Evolutionary conservation across 2,113 vertebrate genomes (phyloP), one percentile per base, ranked within the genome.

Genomic region (Casuarius casuarius): DNA sequence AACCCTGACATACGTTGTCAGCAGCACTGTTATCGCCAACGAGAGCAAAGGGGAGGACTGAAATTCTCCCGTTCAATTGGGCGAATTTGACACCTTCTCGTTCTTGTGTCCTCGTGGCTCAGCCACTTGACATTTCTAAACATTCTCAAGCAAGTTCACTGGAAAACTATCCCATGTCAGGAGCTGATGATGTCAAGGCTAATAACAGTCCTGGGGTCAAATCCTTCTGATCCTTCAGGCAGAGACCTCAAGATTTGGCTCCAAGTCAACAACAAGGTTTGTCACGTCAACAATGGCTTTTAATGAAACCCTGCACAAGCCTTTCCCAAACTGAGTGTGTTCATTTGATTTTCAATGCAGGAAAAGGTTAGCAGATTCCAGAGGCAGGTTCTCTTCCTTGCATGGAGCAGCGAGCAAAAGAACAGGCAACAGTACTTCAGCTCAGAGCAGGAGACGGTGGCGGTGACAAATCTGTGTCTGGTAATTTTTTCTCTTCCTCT

Each of bases 71-170:
- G 4, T 95, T 89, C 93, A 95, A 96, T 97, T 97, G 97, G 96
- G 84, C 75, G 96, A 97, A 97, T 90, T 20, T 83, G 95, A 97
- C 91, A 96, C 96, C 95, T 95, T 94, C 93, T 88, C 94, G 81
- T 95, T 92, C 94, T 96, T 63, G 84, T 70, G 92, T 85, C 94
- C 96, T 96, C 84, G 22, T 94, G 94, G 94, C 96, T 94, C 82
- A 1, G 87, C 95, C 95, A 94, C 96, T 97, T 97, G 97, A 97
- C 96, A 97, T 97, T 97, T 97, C 96, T 91, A 95, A 97, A 97
- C 94, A 87, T 95, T 96, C 96, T 97, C 92, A 97, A 96, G 96
- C 96, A 96, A 97, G 96, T 96, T 97, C 94, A 96, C 65, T 96
- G 96, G 94, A 95, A 97, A 97, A 97, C 84, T 95, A 97, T 97